Evolutionary conservation across 1,140 invertebrate genomes (phyloP).

Genomic region (Matsumurasca onukii): DNA sequence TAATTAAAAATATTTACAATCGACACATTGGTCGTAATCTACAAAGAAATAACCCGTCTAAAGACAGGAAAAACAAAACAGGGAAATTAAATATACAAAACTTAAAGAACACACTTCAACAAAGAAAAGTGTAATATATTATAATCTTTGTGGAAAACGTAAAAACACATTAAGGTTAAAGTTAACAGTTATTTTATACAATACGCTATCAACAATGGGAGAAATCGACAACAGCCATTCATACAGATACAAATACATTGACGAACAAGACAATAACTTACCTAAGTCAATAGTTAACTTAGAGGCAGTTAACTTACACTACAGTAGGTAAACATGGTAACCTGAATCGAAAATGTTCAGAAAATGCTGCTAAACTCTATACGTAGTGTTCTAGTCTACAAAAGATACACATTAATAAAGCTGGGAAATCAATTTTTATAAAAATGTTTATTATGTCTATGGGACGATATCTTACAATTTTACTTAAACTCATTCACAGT

Average conservation of each 20-base stretch:
- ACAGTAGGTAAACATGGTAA: conserved; percentile 20
- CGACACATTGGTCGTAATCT: conserved; percentile 7
- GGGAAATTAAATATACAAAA: conserved; percentile 23
- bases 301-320: conserved; percentile 3
- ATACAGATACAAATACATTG: conserved; percentile 4
- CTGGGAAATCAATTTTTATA: not conserved
- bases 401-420: conserved; percentile 18
- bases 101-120: conserved; percentile 22
- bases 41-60: conserved; percentile 19
- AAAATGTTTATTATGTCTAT: conserved; percentile 1
- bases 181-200: conserved; percentile 25
- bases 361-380: conserved; percentile 3
- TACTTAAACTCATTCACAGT: not conserved
- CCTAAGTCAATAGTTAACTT: too few relatives aligned
- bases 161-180: conserved; percentile 14
- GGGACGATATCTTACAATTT: conserved; percentile 16
- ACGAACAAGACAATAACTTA: not conserved
- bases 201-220: conserved; percentile 17
- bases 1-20: conserved; percentile 19
- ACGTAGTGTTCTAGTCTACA: conserved; percentile 15
- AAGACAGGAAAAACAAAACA: conserved; percentile 17
- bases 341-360: conserved; percentile 16
- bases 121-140: conserved; percentile 26
- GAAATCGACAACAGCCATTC: conserved; percentile 10
- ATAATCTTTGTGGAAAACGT: conserved; percentile 27